These are phyloP conservation scores for Sisyra nigra DNA, from an alignment of 2,888 invertebrate genomes.

Conservation along the genomic window DNA sequence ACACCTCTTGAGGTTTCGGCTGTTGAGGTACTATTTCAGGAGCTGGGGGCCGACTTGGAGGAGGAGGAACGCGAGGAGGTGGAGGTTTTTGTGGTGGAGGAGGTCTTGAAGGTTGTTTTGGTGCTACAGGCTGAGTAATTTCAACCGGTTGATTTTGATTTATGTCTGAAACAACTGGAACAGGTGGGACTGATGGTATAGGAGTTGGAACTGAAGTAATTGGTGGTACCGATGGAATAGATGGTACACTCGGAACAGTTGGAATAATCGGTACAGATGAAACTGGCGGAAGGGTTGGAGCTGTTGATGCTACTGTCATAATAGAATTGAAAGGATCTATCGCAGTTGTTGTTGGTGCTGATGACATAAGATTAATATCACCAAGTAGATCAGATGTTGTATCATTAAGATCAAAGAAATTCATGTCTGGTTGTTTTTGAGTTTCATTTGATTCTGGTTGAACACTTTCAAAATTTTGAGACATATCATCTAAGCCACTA, in stretches of 20 bases:
- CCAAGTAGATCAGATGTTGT: slow-evolving; percentile 12
- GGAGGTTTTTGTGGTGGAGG: slow-evolving; percentile 18
- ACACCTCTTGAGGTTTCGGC: slow-evolving; percentile 27
- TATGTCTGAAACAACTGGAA: slow-evolving; percentile 22
- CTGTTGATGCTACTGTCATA: neutral
- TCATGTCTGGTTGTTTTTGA: slow-evolving; percentile 19
- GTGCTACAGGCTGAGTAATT: slow-evolving; percentile 16
- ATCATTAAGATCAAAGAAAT: slow-evolving; percentile 22
- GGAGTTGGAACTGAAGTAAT: slow-evolving; percentile 6
- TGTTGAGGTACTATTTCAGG: slow-evolving; percentile 14
- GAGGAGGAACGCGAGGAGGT: slow-evolving; percentile 21
- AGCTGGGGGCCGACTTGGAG: slow-evolving; percentile 17
- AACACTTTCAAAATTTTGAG: slow-evolving; percentile 9
- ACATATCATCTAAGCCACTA: slow-evolving; percentile 18
- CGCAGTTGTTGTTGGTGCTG: neutral
- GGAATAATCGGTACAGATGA: too few species aligned
- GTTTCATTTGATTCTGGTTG: slow-evolving; percentile 8
- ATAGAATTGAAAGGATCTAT: slow-evolving; percentile 6
- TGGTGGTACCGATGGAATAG: neutral
- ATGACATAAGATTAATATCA: slow-evolving; percentile 11
- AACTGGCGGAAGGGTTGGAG: neutral
- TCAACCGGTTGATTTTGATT: slow-evolving; percentile 6
- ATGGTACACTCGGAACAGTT: neutral
- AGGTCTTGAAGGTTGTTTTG: slow-evolving; percentile 13
- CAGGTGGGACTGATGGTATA: slow-evolving; percentile 12